A percentile compares a stretch with the other conserved stretches of the same genome.
Evolutionary conservation across 2,797 vertebrate genomes (phyloP).

Genomic region (Buceros bicornis): DNA sequence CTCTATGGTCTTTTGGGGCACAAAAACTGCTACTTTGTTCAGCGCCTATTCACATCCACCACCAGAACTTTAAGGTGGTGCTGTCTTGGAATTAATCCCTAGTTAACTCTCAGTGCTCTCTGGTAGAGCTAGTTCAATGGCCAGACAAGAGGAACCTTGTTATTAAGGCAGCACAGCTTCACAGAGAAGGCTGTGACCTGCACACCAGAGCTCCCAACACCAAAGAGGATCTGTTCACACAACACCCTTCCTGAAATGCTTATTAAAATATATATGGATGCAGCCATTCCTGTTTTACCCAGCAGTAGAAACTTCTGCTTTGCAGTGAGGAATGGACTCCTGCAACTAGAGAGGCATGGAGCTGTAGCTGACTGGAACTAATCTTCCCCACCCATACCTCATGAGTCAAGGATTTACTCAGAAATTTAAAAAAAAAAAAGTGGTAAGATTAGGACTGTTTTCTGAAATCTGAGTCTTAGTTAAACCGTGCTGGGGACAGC

Average conservation of each 20-base stretch:
- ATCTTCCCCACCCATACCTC: neutral
- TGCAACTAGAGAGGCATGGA: neutral
- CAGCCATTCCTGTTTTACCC: neutral
- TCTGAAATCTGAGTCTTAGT: neutral
- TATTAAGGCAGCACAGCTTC: neutral
- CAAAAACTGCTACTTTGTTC: neutral
- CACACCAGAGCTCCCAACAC: neutral
- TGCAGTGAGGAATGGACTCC: neutral
- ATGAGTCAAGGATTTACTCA: neutral
- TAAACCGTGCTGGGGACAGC: neutral
- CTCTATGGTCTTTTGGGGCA: neutral
- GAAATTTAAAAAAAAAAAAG: neutral
- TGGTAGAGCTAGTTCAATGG: neutral
- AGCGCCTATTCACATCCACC: neutral
- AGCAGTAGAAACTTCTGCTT: neutral
- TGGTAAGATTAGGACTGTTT: neutral
- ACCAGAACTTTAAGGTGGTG: neutral
- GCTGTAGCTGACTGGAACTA: neutral
- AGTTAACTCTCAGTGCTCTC: neutral
- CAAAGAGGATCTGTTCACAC: neutral
- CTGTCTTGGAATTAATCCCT: neutral
- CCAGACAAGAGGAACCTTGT: neutral
- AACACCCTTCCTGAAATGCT: neutral
- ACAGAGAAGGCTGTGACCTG: neutral
- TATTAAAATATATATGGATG: neutral